Evolutionary conservation across 64 coral and sea anemone species (phyloP), one percentile per base, ranked within the genome.

Genomic region (Stylophora pistillata): DNA sequence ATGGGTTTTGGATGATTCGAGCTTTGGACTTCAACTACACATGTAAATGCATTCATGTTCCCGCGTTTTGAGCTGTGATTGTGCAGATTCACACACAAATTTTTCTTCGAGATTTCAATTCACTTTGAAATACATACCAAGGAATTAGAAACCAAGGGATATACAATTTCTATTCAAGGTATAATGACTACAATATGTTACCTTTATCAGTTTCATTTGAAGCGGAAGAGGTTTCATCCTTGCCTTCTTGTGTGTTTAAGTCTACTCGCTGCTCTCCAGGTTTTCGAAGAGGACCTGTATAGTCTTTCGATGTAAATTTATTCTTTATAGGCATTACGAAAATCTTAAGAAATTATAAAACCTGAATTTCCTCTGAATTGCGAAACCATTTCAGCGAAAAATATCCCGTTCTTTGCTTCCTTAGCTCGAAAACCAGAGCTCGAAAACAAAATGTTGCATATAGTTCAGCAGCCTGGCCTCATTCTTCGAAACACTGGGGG

Each of bases 131-230:
- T 11, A n/a, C 1, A 63, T 5, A 13, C 21, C 21, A 20, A 63
- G 0, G 25, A 4, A 25, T n/a, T 0, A 68, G 64, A 12, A 26
- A 12, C 23, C 23, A 25, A 68, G 26, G 25, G 23, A 25, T 25
- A 21, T 0, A 68, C 0, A 28, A 26, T 68, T n/a, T 41, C 18
- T 64, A 23, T 20, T 23, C 60, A 15, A 30, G 30, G 0, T 23
- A 20, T 52, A 53, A 76, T 7, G 53, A 53, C 5, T 12, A 11
- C 58, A 63, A 23, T 47, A 13, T 69, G 33, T 62, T 23, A 84
- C 80, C 80, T 27, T 70, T 69, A 53, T 84, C 80, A 54, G 10
- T 84, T 84, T 84, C 80, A 13, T 53, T 20, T 20, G 37, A 13
- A 18, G 31, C 20, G 80, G 80, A 84, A 84, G 80, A 21, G 21